Conservation (phyloP, 1,140 invertebrate genomes). For the Leptopilina boulardi region DNA sequence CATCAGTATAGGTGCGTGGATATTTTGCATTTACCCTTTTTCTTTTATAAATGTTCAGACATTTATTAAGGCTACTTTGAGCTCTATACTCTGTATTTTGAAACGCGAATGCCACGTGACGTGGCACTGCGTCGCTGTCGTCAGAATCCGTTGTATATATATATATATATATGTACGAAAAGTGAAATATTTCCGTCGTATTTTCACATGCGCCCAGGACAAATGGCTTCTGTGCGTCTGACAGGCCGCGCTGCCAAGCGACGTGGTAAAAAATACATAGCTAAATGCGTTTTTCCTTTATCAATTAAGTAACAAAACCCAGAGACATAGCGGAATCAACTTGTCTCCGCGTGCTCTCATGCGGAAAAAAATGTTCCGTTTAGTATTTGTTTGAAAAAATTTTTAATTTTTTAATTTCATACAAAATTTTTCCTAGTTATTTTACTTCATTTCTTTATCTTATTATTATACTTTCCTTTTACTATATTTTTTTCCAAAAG, state of each 20-base stretch:
- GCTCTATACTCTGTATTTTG: constrained; percentile 68
- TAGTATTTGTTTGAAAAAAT: too few relatives aligned
- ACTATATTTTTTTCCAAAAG: too few relatives aligned
- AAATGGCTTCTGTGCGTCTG: constrained; percentile 74
- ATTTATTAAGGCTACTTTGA: constrained; percentile 74
- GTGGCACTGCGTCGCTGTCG: constrained; percentile 75
- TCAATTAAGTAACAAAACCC: constrained; percentile 60
- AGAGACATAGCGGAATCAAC: constrained; percentile 16
- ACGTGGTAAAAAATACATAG: constrained; percentile 64
- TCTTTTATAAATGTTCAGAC: constrained; percentile 72
- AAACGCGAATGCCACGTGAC: constrained; percentile 72
- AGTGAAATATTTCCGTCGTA: too few relatives aligned
- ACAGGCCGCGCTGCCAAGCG: constrained; percentile 63
- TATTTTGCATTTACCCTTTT: constrained; percentile 63
- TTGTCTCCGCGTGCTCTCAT: neutral
- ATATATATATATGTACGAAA: too few relatives aligned
- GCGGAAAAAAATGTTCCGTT: neutral
- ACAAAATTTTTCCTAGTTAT: too few relatives aligned
- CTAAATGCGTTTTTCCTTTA: constrained; percentile 66
- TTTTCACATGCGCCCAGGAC: constrained; percentile 73
- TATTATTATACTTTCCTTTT: too few relatives aligned
- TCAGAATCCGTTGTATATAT: too few relatives aligned
- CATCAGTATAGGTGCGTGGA: constrained; percentile 53
- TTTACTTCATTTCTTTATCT: too few relatives aligned
- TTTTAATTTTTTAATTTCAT: too few relatives aligned